Evolutionary conservation across 92 coral and sea anemone species (phyloP), one percentile per base, ranked within the genome.

Genomic region (Meandrina meandrites): DNA sequence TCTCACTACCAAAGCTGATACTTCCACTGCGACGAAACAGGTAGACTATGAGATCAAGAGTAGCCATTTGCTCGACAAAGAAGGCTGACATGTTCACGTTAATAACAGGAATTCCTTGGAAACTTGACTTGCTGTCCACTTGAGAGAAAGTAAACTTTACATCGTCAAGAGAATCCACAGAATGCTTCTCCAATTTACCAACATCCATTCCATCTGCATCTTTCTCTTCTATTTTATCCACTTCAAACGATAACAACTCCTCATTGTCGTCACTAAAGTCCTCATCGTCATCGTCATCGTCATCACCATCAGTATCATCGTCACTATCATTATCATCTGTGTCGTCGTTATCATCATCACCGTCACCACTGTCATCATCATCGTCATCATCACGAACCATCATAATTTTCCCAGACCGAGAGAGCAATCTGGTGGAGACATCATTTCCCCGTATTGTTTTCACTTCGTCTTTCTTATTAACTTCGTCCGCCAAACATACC

Each of bases 141-240:
- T 35, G 36, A 11, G 87, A 56, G 11, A 84, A 40, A 0, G n/a
- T 4, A 84, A 84, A 84, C 51, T 34, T 10, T 53, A 36, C 72
- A 11, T 84, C 58, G 50, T 84, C 80, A 27, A 84, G 54, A 1
- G 80, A 74, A 22, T 84, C 87, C 32, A 74, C 80, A 17, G 73
- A 84, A 74, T 84, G 87, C 11, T 16, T 72, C 42, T 78, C 53
- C 73, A 75, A 10, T 17, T 7, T 24, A 40, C 78, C 84, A 13
- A 79, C 83, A 31, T 87, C 74, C 56, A 68, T 81, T 1, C 80
- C 86, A 56, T 81, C 80, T 24, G 67, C 84, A 30, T 86, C 89
- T 42, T 86, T 79, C 36, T 81, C 90, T 72, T 79, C 53, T 24
- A 80, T 28, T 22, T 35, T 27, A 11, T 88, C 88, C 75, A 80